phyloP scores from a whole-genome alignment of 2,888 invertebrate species.

The Metallyticus violacea region DNA sequence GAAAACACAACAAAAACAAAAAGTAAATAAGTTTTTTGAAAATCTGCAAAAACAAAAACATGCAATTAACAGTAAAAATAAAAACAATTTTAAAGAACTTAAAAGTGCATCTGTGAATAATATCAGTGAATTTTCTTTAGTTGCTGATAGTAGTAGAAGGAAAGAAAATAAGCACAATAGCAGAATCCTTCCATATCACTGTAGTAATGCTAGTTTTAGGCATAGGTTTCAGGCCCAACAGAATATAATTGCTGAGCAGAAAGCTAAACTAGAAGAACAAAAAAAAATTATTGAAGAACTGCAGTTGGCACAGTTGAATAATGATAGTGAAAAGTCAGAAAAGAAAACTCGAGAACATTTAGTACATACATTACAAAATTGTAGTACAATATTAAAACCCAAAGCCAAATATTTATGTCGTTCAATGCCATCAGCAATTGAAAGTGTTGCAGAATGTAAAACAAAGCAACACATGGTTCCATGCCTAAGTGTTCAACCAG shows the following conservation, averaged over 20 bases:
- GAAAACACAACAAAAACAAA: neutral
- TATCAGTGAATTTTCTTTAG: neutral
- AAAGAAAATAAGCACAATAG: neutral
- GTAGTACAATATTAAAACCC: neutral
- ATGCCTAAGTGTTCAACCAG: constrained; percentile 56
- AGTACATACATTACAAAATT: constrained; percentile 39
- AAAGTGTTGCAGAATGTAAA: neutral
- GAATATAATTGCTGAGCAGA: constrained; percentile 69
- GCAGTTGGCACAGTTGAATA: constrained; percentile 64
- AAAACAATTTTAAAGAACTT: neutral
- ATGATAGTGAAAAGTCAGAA: constrained; percentile 60
- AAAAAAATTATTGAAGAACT: constrained; percentile 70
- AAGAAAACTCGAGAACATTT: constrained; percentile 58
- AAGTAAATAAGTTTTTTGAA: constrained; percentile 19
- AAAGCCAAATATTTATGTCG: neutral
- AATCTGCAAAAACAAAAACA: neutral
- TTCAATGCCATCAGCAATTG: neutral
- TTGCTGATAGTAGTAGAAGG: neutral
- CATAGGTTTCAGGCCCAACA: constrained; percentile 65
- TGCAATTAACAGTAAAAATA: neutral
- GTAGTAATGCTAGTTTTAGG: neutral
- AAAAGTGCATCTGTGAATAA: neutral
- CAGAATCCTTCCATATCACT: neutral
- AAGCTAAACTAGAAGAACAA: constrained; percentile 67
- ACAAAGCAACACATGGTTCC: neutral